Conservation (phyloP, 2,797 vertebrate species). For the Galagoides demidoff region DNA sequence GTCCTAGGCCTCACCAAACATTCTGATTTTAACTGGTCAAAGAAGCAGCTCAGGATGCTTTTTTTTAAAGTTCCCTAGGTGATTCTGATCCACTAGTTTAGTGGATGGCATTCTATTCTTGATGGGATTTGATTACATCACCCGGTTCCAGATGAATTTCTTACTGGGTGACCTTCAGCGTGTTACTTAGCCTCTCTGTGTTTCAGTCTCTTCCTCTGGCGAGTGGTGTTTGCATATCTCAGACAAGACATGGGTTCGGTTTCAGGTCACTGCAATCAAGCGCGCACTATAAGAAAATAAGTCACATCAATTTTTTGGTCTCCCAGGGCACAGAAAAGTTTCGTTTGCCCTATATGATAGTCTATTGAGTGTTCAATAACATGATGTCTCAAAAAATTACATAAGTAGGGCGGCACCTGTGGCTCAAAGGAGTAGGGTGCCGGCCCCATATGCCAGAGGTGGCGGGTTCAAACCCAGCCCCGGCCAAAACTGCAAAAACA, state of each 20-base stretch:
- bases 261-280: neutral
- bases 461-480: no score
- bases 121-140: neutral
- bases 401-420: no score
- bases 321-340: neutral
- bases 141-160: neutral
- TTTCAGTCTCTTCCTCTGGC: constrained; percentile 4
- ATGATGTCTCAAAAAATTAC: neutral
- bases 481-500: neutral
- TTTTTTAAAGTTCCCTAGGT: neutral
- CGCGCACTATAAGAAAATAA: neutral
- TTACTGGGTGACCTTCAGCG: neutral
- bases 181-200: neutral
- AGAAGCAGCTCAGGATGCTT: neutral
- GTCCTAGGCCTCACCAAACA: neutral
- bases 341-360: neutral
- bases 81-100: neutral
- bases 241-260: neutral
- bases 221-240: neutral
- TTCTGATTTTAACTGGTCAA: neutral
- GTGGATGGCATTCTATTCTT: neutral
- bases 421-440: no score
- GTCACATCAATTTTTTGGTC: neutral
- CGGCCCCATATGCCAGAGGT: no score
- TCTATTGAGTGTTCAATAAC: neutral